phyloP scores from a whole-genome alignment of 2,888 invertebrate species.

The Oscheius sp. region DNA sequence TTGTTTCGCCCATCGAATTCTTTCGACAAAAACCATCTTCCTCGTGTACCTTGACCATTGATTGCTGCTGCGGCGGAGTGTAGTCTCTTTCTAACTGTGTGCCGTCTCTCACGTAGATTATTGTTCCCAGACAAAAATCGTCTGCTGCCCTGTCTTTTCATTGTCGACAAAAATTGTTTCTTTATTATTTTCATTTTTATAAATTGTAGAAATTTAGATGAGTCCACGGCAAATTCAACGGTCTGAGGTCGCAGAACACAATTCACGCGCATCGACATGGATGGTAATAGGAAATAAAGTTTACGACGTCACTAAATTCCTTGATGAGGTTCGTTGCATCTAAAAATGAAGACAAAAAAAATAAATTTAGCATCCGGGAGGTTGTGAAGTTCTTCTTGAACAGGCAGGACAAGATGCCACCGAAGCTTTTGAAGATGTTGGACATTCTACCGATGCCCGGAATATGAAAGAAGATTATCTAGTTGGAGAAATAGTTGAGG shows the following conservation, averaged over 20 bases:
- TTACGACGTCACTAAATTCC: conserved; percentile 72
- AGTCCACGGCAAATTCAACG: conserved; percentile 35
- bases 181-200: neutral
- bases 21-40: neutral
- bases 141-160: neutral
- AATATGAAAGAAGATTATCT: conserved; percentile 70
- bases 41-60: conserved; percentile 26
- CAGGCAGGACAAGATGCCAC: conserved; percentile 72
- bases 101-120: neutral
- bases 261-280: conserved; percentile 67
- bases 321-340: conserved; percentile 64
- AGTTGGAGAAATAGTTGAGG: conserved; percentile 66
- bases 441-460: conserved; percentile 72
- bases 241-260: conserved; percentile 68
- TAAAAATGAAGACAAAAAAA: neutral
- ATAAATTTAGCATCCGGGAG: conserved; percentile 70
- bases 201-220: neutral
- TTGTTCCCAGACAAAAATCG: neutral
- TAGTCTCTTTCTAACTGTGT: conserved; percentile 9
- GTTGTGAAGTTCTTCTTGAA: conserved; percentile 72
- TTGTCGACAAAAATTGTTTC: neutral
- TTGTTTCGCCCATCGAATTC: neutral
- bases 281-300: conserved; percentile 71
- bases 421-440: conserved; percentile 72
- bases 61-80: conserved; percentile 10